Conservation (phyloP, 2,888 invertebrate species). For the Melieria omissa region DNA sequence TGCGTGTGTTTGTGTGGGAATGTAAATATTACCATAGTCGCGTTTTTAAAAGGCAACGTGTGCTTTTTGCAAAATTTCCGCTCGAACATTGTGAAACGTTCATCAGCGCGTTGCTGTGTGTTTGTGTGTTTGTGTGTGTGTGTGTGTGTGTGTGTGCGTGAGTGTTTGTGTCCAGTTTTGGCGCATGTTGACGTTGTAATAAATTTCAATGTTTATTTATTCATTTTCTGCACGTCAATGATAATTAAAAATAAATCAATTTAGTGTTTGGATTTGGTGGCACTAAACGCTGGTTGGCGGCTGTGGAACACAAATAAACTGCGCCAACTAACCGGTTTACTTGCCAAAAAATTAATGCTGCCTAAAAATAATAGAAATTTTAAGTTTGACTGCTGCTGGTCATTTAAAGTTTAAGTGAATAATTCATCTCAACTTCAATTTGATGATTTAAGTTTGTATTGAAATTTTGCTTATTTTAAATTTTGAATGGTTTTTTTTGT, state of each 20-base stretch:
- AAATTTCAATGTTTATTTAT: slow-evolving; percentile 58
- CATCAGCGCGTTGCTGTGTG: not conserved
- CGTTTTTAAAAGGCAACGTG: not conserved
- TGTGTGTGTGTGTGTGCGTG: slow-evolving; percentile 8
- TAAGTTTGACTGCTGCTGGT: too few relatives aligned
- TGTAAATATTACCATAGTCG: too few relatives aligned
- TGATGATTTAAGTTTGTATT: too few relatives aligned
- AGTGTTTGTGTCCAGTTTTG: not conserved
- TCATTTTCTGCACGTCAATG: slow-evolving; percentile 59
- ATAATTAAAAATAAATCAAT: slow-evolving; percentile 60
- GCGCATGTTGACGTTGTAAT: slow-evolving; percentile 46
- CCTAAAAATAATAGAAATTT: too few relatives aligned
- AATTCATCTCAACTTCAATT: too few relatives aligned
- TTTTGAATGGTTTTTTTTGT: too few relatives aligned
- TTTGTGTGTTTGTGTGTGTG: slow-evolving; percentile 3
- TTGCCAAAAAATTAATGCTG: too few relatives aligned
- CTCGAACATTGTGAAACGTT: too few relatives aligned
- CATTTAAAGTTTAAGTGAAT: too few relatives aligned
- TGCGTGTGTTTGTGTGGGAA: not conserved
- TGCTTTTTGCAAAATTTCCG: not conserved
- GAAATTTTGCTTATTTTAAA: too few relatives aligned
- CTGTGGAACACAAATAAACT: too few relatives aligned
- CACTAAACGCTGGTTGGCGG: not conserved
- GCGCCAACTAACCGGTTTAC: too few relatives aligned
- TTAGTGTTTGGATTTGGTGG: slow-evolving; percentile 31